Evolutionary conservation across 2,888 invertebrate genomes (phyloP), one percentile per base, ranked within the genome.

Genomic region (Meiosimyza decipiens): DNA sequence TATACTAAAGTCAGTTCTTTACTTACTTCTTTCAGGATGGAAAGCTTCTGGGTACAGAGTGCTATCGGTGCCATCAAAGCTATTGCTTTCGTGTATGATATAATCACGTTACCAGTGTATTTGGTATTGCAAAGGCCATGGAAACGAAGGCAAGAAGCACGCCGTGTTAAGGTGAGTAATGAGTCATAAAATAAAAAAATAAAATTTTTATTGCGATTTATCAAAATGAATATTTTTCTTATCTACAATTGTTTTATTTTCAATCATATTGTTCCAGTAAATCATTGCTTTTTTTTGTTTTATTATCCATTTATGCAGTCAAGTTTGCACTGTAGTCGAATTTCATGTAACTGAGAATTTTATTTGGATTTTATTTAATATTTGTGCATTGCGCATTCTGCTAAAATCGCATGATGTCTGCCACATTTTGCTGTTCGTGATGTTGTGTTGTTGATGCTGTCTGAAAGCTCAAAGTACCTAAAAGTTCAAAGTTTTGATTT

Each of bases 101-200:
- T 97, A 82, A 89, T 98, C 83, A 95, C 97, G 75, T 94, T 95
- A 88, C 95, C 98, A 75, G 91, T 97, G 47, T 97, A 96, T 88
- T 91, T 95, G 82, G 88, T 97, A 76, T 88, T 95, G 77, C 96
- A 96, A 88, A 90, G 93, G 82, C 96, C 97, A 74, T 97, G 96
- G 96, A 91, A 92, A 86, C 92, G 92, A 83, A 90, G 94, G 78
- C 91, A 92, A 75, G 89, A 93, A 73, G 92, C 94, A 63, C 89
- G 93, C 77, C 90, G 93, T 82, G 90, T 93, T 78, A 95, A 95
- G 92, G 94, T 94, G 87, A 88, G 77, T 73, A 52, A 12, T 57
- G 18, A 28, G 6, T n/a, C 40, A 40, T n/a, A 12, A n/a, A n/a
- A n/a, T n/a, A n/a, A n/a, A n/a, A n/a, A n/a, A n/a, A n/a, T n/a